phyloP scores from a whole-genome alignment of 2,113 vertebrate species.

The Ptilorrhoa leucosticta region DNA sequence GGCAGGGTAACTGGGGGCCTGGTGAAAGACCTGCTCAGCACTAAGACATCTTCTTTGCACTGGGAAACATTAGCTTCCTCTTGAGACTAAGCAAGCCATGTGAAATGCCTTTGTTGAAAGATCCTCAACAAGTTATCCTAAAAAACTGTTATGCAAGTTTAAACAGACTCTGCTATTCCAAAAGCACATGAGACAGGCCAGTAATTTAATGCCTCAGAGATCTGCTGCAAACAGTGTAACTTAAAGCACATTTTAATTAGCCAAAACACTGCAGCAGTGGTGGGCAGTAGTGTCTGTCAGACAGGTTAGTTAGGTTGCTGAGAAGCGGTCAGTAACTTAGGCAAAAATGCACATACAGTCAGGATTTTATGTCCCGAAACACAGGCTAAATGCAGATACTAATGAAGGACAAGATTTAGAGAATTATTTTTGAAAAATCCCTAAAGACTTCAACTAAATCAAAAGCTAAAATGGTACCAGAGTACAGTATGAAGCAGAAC shows the following conservation, averaged over 20 bases:
- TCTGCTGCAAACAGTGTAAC: background rate
- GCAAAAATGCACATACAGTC: background rate
- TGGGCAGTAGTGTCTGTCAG: background rate
- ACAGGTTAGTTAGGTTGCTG: background rate
- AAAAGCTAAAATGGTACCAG: background rate
- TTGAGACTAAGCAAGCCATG: background rate
- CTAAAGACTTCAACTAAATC: background rate
- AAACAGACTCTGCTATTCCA: background rate
- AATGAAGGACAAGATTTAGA: background rate
- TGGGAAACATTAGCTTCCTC: background rate
- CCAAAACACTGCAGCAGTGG: background rate
- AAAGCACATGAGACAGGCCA: background rate
- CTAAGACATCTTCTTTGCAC: background rate
- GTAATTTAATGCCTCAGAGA: background rate
- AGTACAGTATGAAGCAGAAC: background rate
- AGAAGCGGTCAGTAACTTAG: background rate
- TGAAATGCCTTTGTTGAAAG: background rate
- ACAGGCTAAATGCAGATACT: background rate
- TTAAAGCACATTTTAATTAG: background rate
- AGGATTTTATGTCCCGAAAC: background rate
- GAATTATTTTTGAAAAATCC: background rate
- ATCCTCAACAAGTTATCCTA: background rate
- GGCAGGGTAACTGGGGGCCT: background rate
- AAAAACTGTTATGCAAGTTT: background rate
- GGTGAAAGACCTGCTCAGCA: background rate